Evolutionary conservation across 2,888 invertebrate species (phyloP).

Genomic region (Brachynemurus nebulosus): DNA sequence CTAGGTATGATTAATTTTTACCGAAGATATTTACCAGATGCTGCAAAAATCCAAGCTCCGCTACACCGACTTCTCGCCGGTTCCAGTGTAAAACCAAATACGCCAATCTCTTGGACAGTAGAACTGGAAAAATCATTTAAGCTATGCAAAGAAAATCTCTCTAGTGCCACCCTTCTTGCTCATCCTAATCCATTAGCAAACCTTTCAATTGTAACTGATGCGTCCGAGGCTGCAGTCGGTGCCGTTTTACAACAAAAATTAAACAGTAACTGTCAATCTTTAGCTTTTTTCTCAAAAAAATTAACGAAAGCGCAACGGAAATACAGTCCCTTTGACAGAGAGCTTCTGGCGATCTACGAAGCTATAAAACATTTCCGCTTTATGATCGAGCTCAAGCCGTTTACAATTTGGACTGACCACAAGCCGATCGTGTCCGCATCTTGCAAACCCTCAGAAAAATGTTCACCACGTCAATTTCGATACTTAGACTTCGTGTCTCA

Average conservation of each 20-base stretch:
- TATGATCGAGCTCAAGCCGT: slow-evolving; percentile 26
- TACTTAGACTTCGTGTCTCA: slow-evolving; percentile 20
- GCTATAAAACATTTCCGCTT: slow-evolving; percentile 26
- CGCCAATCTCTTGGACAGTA: neutral
- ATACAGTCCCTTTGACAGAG: slow-evolving; percentile 22
- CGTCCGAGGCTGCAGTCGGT: slow-evolving; percentile 25
- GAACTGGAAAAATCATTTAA: slow-evolving; percentile 18
- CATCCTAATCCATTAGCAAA: slow-evolving; percentile 23
- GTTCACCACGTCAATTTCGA: slow-evolving; percentile 1
- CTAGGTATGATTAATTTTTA: no score
- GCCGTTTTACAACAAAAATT: slow-evolving; percentile 24
- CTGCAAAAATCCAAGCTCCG: neutral
- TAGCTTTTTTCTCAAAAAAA: slow-evolving; percentile 10
- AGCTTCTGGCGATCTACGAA: slow-evolving; percentile 27
- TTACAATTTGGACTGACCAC: slow-evolving; percentile 26
- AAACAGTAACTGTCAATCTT: slow-evolving; percentile 20
- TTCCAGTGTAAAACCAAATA: neutral
- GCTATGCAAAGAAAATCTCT: slow-evolving; percentile 20
- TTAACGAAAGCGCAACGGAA: neutral
- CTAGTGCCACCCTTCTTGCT: slow-evolving; percentile 21
- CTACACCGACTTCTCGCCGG: neutral
- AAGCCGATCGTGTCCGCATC: slow-evolving; percentile 26
- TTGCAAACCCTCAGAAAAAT: slow-evolving; percentile 13
- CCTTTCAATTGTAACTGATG: slow-evolving; percentile 23
- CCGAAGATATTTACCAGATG: neutral